Conservation (phyloP, 2,888 invertebrate species). For the Parapristionchus giblindavisi region DNA sequence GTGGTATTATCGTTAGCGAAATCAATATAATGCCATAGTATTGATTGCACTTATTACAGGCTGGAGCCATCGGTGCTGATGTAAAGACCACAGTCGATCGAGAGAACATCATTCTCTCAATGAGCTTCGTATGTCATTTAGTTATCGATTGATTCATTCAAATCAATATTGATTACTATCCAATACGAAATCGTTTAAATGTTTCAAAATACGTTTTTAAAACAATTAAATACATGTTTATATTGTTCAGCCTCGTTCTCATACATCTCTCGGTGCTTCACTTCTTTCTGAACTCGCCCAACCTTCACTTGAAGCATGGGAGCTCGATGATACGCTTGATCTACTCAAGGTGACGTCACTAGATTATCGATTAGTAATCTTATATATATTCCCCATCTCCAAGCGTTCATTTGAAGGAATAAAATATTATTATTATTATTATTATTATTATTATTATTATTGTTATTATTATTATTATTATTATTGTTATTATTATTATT, state of each 20-base stretch:
- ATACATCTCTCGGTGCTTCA: slow-evolving; percentile 33
- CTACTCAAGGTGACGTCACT: slow-evolving; percentile 31
- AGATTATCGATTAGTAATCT: too few species aligned
- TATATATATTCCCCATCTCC: too few species aligned
- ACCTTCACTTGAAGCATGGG: slow-evolving; percentile 34
- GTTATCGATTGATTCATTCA: too few species aligned
- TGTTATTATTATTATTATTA: too few species aligned
- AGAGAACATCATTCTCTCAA: slow-evolving; percentile 35
- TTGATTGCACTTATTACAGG: slow-evolving; percentile 13
- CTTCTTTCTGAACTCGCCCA: slow-evolving; percentile 35
- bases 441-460: too few species aligned
- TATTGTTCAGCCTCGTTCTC: slow-evolving; percentile 28
- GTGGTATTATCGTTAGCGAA: too few species aligned
- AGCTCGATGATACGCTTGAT: slow-evolving; percentile 24
- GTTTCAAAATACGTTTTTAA: not conserved
- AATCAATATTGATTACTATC: not conserved
- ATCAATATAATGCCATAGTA: too few species aligned
- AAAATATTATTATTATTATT: too few species aligned
- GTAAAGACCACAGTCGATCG: slow-evolving; percentile 29
- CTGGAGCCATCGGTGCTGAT: slow-evolving; percentile 33
- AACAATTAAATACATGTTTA: not conserved
- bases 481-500: too few species aligned
- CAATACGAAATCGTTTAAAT: not conserved
- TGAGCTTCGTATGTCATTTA: slow-evolving; percentile 31
- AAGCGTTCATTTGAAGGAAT: too few species aligned